These are phyloP conservation scores for Zosterops borbonicus DNA, from an alignment of 2,113 vertebrate genomes.

Conservation along the genomic window DNA sequence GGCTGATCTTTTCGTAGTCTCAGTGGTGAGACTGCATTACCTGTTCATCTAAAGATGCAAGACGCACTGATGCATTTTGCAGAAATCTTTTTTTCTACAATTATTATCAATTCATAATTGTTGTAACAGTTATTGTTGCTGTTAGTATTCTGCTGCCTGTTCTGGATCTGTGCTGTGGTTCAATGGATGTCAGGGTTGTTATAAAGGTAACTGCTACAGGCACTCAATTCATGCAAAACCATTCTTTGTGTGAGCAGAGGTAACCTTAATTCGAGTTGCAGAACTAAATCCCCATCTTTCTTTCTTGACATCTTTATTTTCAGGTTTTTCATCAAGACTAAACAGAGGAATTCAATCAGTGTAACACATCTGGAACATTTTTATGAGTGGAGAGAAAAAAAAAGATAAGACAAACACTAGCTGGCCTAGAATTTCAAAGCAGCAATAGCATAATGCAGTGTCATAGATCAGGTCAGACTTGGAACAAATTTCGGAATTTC, in stretches of 20 bases:
- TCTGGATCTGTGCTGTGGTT: conserved; percentile 46
- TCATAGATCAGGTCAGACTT: background rate
- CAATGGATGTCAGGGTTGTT: conserved; percentile 3
- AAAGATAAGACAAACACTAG: background rate
- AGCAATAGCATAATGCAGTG: background rate
- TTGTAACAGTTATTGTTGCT: background rate
- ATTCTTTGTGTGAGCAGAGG: background rate
- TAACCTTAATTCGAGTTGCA: background rate
- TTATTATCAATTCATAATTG: background rate
- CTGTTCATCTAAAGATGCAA: background rate
- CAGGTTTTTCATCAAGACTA: conserved; percentile 19
- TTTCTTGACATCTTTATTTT: conserved; percentile 36
- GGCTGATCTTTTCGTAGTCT: background rate
- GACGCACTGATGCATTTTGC: background rate
- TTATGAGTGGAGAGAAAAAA: background rate
- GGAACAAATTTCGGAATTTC: conserved; percentile 2
- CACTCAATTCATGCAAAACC: background rate
- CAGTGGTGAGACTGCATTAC: background rate
- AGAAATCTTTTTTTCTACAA: conserved; percentile 13
- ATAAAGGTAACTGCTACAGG: background rate
- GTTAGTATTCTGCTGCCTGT: conserved; percentile 16
- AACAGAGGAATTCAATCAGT: background rate
- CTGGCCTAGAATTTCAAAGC: conserved; percentile 26
- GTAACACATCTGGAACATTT: background rate
- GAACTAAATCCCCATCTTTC: conserved; percentile 14